Conservation (phyloP, 2,797 vertebrate genomes). For the Hafferia zeledoni region DNA sequence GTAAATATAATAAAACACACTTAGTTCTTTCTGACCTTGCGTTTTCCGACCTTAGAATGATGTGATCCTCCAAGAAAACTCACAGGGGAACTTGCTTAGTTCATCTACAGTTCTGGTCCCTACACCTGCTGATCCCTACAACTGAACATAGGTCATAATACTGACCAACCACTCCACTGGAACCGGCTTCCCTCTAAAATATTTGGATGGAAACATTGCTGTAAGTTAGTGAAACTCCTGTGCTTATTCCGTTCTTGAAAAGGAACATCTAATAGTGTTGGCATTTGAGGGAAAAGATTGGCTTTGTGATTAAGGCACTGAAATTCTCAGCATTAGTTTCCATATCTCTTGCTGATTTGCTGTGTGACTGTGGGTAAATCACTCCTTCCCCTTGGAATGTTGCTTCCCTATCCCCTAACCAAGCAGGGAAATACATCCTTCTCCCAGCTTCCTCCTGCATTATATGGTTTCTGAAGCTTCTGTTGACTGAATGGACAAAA, state of each 20-base stretch:
- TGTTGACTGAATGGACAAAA: neutral
- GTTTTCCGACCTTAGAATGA: neutral
- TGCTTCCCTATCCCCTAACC: neutral
- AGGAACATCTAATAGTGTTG: constrained; percentile 14
- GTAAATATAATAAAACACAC: neutral
- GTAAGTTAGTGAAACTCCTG: neutral
- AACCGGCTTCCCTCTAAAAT: neutral
- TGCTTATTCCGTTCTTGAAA: neutral
- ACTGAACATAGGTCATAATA: accelerated
- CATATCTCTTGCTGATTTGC: constrained; percentile 30
- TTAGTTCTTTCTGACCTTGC: neutral
- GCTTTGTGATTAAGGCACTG: constrained; percentile 37
- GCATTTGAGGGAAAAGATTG: constrained; percentile 39
- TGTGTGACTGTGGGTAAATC: constrained; percentile 10
- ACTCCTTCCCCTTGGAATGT: constrained; percentile 11
- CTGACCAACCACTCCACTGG: neutral
- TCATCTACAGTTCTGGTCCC: neutral
- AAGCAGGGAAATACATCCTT: neutral
- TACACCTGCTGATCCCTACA: neutral
- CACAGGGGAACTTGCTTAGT: neutral
- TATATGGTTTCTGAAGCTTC: neutral
- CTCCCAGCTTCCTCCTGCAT: neutral
- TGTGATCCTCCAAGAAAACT: neutral
- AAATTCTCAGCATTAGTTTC: constrained; percentile 51
- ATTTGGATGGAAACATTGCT: neutral